Percentiles rank a stretch among this genome's conserved stretches.
phyloP scores from a whole-genome alignment of 2,113 vertebrate species.

The Nesoenas mayeri region DNA sequence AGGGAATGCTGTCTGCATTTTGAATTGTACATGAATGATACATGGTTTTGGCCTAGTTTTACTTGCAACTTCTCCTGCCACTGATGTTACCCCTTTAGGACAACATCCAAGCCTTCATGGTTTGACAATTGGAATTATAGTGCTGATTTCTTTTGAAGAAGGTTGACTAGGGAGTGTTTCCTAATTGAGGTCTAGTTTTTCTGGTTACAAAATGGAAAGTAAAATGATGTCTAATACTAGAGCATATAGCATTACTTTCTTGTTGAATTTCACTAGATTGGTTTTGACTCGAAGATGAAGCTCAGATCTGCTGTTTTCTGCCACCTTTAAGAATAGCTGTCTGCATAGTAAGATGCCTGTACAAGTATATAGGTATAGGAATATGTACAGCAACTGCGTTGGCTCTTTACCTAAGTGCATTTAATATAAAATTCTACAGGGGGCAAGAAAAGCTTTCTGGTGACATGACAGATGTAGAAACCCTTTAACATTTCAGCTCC shows the following conservation, averaged over 20 bases:
- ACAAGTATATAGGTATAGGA: not conserved
- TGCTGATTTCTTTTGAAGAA: not conserved
- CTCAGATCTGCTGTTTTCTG: not conserved
- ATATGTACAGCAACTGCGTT: not conserved
- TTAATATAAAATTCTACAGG: not conserved
- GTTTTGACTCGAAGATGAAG: not conserved
- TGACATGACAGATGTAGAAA: not conserved
- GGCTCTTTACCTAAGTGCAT: not conserved
- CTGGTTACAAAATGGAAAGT: not conserved
- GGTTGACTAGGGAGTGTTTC: not conserved
- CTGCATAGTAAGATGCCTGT: fast-evolving
- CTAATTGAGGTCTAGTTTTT: not conserved
- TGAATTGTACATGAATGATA: not conserved
- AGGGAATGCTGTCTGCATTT: not conserved
- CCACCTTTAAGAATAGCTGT: not conserved
- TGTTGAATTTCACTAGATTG: not conserved
- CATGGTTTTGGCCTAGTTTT: not conserved
- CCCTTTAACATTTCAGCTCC: not conserved
- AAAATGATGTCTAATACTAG: not conserved
- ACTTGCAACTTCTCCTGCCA: not conserved
- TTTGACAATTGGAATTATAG: not conserved
- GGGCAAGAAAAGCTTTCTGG: not conserved
- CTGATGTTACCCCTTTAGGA: not conserved
- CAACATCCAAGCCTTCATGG: not conserved
- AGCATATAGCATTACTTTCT: not conserved